Percentiles rank a stretch among this genome's conserved stretches.
Evolutionary conservation across 2,113 vertebrate species (phyloP).

Genomic region (Rhodinocichla rosea): DNA sequence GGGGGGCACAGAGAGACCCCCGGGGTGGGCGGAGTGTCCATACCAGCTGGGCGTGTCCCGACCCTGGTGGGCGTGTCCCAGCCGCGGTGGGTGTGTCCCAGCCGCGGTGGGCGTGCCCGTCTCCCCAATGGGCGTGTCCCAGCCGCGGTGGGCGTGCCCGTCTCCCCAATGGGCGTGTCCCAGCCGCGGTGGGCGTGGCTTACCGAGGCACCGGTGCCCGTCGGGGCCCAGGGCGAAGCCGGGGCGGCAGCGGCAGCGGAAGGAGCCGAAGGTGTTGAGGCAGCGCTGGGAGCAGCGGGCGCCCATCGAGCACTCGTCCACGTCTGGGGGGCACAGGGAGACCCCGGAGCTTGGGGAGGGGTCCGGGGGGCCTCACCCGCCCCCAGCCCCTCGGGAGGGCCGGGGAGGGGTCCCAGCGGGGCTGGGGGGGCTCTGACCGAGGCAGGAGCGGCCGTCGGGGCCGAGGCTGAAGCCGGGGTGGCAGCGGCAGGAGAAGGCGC

Average conservation of each 20-base stretch:
- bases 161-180: no score
- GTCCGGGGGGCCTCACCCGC: no score
- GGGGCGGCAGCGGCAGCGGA: not conserved
- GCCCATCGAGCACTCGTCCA: not conserved
- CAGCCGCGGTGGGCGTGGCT: no score
- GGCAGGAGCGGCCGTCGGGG: not conserved
- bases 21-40: no score
- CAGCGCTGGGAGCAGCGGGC: not conserved
- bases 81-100: no score
- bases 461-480: not conserved
- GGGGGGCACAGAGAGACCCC: no score
- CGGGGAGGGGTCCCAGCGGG: no score
- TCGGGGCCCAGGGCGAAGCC: not conserved
- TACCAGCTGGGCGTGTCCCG: not conserved
- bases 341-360: no score
- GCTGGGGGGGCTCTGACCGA: not conserved
- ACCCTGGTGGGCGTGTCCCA: not conserved
- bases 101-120: no score
- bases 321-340: not conserved
- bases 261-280: not conserved
- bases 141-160: no score
- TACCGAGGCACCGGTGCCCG: not conserved
- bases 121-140: not conserved
- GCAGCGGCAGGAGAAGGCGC: not conserved
- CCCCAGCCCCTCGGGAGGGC: no score